Base-by-base conservation (phyloP, 2,888 invertebrate genomes). In the Ariolimax columbianus region DNA sequence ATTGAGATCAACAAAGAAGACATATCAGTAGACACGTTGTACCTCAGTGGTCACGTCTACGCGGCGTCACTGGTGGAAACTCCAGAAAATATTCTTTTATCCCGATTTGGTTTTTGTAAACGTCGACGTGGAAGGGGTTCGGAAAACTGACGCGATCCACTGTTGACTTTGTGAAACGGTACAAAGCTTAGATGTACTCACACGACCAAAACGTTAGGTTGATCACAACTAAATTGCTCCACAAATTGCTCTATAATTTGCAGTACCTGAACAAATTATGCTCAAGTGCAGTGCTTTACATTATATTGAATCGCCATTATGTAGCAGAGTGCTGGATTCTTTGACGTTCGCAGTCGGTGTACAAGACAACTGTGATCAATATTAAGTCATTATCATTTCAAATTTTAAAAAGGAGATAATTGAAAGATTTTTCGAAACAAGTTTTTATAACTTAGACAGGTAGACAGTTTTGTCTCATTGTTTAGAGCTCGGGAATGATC, bases 191-290 rank as follows among this genome's bases (percentile, higher is more conserved):
- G 17, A 55, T 55, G 7, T 55, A 55, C 55, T 14, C 55, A 55
- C 55, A 55, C 3, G 23, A 17, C 55, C 55, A 55, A 14, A 23
- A 17, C 55, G 55, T 66, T 3, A 9, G 14, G 4, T 66, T 14
- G 30, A 14, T 30, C n/a, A 3, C 4, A 33, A 30, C n/a, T 66
- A 66, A 66, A 66, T 66, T 66, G 30, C n/a, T 7, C 30, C 66
- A 66, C n/a, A 66, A 66, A 66, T 66, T 66, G 66, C 66, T 66
- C 66, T 66, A 33, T 66, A 66, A 66, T n/a, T 66, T 66, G 30
- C 26, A 30, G 66, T 3, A 66, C 3, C 30, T 14, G n/a, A 7
- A 30, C 23, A 66, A 66, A 14, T 14, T 19, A 66, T 30, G 66
- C n/a, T 66, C 30, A 66, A 66, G 66, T 30, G 66, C 9, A 33